These are phyloP conservation scores for Drosophila yakuba DNA, from an alignment of 1,140 invertebrate species.

Conservation along the genomic window DNA sequence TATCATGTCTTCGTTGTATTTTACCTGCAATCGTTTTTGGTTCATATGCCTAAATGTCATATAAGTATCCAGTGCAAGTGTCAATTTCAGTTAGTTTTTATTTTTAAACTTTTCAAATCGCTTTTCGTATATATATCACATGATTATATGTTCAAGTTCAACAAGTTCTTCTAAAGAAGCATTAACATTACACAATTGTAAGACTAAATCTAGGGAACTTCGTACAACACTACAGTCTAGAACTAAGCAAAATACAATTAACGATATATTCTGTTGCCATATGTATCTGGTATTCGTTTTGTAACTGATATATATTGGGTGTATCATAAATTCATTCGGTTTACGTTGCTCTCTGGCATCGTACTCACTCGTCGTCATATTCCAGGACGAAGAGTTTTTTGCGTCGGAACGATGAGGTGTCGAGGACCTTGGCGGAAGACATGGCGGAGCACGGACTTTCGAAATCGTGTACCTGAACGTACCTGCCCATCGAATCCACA, in stretches of 20 bases:
- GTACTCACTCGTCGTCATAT: slow-evolving; percentile 55
- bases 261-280: slow-evolving; percentile 72
- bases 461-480: slow-evolving; percentile 10
- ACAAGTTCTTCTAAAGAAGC: slow-evolving; percentile 77
- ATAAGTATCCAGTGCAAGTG: too few relatives aligned
- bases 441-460: slow-evolving; percentile 22
- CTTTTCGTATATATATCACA: slow-evolving; percentile 78
- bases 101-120: slow-evolving; percentile 69
- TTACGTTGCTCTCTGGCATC: background rate
- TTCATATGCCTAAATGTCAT: too few relatives aligned
- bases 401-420: slow-evolving; percentile 67
- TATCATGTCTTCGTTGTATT: too few relatives aligned
- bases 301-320: slow-evolving; percentile 42
- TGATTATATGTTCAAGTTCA: slow-evolving; percentile 70
- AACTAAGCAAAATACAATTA: slow-evolving; percentile 62
- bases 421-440: slow-evolving; percentile 59
- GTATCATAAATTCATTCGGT: slow-evolving; percentile 57
- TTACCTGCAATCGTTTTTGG: too few relatives aligned
- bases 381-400: slow-evolving; percentile 70
- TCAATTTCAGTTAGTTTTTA: slow-evolving; percentile 36
- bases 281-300: slow-evolving; percentile 64
- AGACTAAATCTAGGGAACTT: slow-evolving; percentile 56
- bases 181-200: slow-evolving; percentile 75
- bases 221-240: slow-evolving; percentile 47
- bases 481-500: slow-evolving; percentile 27